Evolutionary conservation across 2,888 invertebrate genomes (phyloP), one percentile per base, ranked within the genome.

Genomic region (Falcaria lacertinaria): DNA sequence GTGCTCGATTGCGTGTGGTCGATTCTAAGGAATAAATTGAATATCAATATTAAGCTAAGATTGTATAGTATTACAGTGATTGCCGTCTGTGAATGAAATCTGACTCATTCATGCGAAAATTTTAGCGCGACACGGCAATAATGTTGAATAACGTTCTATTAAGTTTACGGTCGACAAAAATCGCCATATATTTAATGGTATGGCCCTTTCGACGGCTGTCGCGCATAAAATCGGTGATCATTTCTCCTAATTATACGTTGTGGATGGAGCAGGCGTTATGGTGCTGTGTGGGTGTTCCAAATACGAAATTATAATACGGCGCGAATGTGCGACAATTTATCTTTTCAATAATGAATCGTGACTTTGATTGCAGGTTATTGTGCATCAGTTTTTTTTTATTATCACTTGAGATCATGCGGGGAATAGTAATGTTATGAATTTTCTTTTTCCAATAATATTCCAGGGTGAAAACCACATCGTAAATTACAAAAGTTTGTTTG

Each of bases 181-280:
- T 79, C 72, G 74, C 74, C 78, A 77, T 85, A 84, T 82, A 83
- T 87, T 84, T 75, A 78, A 59, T 65, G 69, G 75, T 65, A 62
- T 78, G 65, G 72, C 80, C 86, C 80, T 87, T 87, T 87, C 83
- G 83, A 83, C 87, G 87, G 86, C 77, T 85, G 85, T 85, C 85
- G 78, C 67, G 81, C 75, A 77, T 80, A 80, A 83, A 84, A 63
- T 80, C 76, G 69, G 69, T 71, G 84, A 82, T 83, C 86, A 75
- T 80, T 82, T 77, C 80, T 79, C 78, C 83, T 87, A 87, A 87
- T 88, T 87, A 86, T 86, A 87, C 70, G 78, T 81, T 69, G 72
- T 61, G 65, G 66, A 66, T 64, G 76, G 74, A 78, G 77, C 76
- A 74, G 74, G 71, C 71, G 66, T 74, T 74, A 74, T 55, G 56